phyloP scores from a whole-genome alignment of 2,888 invertebrate species.

The Lomographa bimaculata region DNA sequence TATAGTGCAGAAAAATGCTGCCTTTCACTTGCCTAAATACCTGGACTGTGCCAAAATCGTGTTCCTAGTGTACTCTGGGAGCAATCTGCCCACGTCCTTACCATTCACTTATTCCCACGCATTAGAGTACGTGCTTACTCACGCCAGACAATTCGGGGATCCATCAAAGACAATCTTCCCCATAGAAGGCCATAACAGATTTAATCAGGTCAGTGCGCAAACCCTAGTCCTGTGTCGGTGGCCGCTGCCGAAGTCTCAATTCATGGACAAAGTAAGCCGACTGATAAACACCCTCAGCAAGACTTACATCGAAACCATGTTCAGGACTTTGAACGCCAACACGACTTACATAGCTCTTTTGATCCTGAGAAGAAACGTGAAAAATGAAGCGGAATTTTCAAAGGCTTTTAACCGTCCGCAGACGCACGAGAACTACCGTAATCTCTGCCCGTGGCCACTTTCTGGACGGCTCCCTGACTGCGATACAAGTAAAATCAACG shows the following conservation, averaged over 20 bases:
- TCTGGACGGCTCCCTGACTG: constrained; percentile 12
- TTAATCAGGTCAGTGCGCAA: background rate
- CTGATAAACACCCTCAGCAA: constrained; percentile 17
- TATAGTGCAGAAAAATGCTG: background rate
- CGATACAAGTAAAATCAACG: background rate
- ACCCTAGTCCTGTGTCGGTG: background rate
- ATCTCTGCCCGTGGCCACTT: constrained; percentile 22
- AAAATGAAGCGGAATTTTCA: constrained; percentile 12
- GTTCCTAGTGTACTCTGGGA: constrained; percentile 19
- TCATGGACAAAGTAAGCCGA: constrained; percentile 15
- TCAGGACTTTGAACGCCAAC: constrained; percentile 18
- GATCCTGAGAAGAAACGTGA: constrained; percentile 20
- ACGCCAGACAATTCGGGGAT: constrained; percentile 23
- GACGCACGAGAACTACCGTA: constrained; percentile 22
- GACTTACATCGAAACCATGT: constrained; percentile 17
- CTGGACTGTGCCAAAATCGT: constrained; percentile 19
- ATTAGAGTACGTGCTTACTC: constrained; percentile 23
- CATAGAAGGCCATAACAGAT: constrained; percentile 1
- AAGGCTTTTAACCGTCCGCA: constrained; percentile 6
- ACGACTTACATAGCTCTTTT: constrained; percentile 21
- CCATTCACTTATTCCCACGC: background rate
- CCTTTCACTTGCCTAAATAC: constrained; percentile 8
- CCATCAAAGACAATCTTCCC: constrained; percentile 14
- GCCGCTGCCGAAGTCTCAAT: constrained; percentile 11
- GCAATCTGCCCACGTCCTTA: background rate